Evolutionary conservation across 2,797 vertebrate species (phyloP).

Genomic region (Takifugu ocellatus): DNA sequence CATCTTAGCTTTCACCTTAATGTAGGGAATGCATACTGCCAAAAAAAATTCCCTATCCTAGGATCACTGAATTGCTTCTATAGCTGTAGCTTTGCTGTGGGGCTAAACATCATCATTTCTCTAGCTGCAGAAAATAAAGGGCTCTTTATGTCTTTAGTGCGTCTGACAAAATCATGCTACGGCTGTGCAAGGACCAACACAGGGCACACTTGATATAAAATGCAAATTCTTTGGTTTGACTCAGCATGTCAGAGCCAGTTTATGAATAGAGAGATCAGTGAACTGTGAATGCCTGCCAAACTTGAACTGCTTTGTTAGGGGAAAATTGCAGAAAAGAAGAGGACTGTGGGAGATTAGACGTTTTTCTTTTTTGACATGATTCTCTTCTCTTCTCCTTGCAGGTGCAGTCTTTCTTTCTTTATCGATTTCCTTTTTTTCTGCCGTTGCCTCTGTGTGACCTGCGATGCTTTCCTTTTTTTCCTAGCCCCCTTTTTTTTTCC

Average conservation of each 20-base stretch:
- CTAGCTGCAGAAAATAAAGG: no score
- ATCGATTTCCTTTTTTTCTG: slow-evolving; percentile 52
- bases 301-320: not conserved
- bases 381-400: slow-evolving; percentile 21
- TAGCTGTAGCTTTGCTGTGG: no score
- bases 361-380: slow-evolving; percentile 30
- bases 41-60: slow-evolving; percentile 16
- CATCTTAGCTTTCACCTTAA: slow-evolving; percentile 55
- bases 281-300: slow-evolving; percentile 17
- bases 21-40: slow-evolving; percentile 40
- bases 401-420: slow-evolving; percentile 45
- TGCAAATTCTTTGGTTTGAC: slow-evolving; percentile 6
- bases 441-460: slow-evolving; percentile 29
- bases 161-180: no score
- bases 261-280: slow-evolving; percentile 12
- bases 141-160: no score
- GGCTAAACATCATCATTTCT: no score
- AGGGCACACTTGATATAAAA: not conserved
- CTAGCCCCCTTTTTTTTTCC: not conserved
- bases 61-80: slow-evolving; percentile 16
- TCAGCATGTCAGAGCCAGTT: slow-evolving; percentile 14
- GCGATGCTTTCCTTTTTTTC: not conserved
- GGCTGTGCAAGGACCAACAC: no score
- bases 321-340: slow-evolving; percentile 13
- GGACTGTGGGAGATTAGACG: slow-evolving; percentile 52